A percentile compares a stretch with the other conserved stretches of the same genome.
Conservation (phyloP, 2,797 vertebrate genomes). For the Pseudochaenichthys georgianus region DNA sequence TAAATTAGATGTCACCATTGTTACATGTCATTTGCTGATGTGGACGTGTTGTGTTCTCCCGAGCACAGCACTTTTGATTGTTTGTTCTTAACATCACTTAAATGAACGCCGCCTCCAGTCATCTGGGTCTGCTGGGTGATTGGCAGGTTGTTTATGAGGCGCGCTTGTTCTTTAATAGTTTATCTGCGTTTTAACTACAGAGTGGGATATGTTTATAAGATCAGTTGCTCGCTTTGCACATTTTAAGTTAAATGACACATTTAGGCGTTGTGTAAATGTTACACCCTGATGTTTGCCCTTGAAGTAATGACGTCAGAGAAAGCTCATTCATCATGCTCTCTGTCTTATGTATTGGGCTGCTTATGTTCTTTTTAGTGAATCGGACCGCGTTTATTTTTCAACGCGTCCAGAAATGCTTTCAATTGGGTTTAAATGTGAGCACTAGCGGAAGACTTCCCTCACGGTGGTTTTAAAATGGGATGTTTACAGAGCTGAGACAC, state of each 20-base stretch:
- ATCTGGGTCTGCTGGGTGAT: constrained; percentile 54
- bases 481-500: constrained; percentile 47
- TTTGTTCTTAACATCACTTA: constrained; percentile 81
- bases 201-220: constrained; percentile 22
- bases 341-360: constrained; percentile 2
- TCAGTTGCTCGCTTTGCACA: neutral
- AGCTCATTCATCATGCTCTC: neutral
- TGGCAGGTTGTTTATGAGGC: constrained; percentile 69
- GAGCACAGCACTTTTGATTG: constrained; percentile 72
- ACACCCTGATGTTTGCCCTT: neutral
- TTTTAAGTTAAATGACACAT: neutral
- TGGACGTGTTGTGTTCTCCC: constrained; percentile 61
- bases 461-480: constrained; percentile 21
- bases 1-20: constrained; percentile 86
- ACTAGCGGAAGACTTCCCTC: constrained; percentile 31
- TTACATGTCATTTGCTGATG: constrained; percentile 78
- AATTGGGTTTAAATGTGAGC: constrained; percentile 37
- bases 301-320: neutral
- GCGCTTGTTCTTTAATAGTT: constrained; percentile 42
- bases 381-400: constrained; percentile 34
- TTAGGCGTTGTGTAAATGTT: neutral
- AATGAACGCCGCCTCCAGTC: constrained; percentile 67
- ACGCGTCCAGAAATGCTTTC: constrained; percentile 17
- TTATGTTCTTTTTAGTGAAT: constrained; percentile 22
- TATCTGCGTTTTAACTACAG: constrained; percentile 32